phyloP scores from a whole-genome alignment of 2,797 vertebrate genomes.

The Xenops minutus region DNA sequence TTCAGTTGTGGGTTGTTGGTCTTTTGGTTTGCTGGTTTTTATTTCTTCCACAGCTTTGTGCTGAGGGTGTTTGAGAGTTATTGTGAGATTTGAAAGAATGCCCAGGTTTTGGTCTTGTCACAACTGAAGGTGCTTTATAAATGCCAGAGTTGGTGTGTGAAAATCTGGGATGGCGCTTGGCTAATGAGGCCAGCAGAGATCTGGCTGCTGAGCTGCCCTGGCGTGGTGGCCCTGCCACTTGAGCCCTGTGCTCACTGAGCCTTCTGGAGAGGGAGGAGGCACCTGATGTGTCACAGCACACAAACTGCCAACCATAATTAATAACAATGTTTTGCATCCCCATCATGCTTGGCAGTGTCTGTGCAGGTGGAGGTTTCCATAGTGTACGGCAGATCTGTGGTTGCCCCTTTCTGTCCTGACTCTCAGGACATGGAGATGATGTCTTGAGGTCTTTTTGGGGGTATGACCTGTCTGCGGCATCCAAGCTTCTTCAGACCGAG shows the following conservation, averaged over 20 bases:
- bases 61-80: constrained; percentile 55
- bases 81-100: constrained; percentile 74
- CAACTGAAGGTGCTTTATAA: constrained; percentile 62
- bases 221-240: neutral
- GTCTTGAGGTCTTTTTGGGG: neutral
- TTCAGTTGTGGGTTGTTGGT: neutral
- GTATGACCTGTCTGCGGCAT: neutral
- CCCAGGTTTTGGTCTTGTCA: constrained; percentile 76
- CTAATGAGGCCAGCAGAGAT: constrained; percentile 81
- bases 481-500: neutral
- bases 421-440: rapidly evolving
- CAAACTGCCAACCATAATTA: neutral
- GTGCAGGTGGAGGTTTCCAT: neutral
- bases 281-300: neutral
- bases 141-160: constrained; percentile 66
- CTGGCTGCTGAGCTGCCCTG: neutral
- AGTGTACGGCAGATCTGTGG: neutral
- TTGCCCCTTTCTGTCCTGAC: neutral
- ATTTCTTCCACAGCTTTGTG: neutral
- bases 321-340: neutral
- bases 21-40: neutral
- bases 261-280: neutral
- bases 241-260: neutral
- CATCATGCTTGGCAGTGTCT: neutral
- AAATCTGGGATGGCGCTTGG: constrained; percentile 64